Percentiles rank a stretch among this genome's conserved stretches.
These are phyloP conservation scores for Malacoraja senta DNA, from an alignment of 2,797 vertebrate genomes.

Conservation along the genomic window DNA sequence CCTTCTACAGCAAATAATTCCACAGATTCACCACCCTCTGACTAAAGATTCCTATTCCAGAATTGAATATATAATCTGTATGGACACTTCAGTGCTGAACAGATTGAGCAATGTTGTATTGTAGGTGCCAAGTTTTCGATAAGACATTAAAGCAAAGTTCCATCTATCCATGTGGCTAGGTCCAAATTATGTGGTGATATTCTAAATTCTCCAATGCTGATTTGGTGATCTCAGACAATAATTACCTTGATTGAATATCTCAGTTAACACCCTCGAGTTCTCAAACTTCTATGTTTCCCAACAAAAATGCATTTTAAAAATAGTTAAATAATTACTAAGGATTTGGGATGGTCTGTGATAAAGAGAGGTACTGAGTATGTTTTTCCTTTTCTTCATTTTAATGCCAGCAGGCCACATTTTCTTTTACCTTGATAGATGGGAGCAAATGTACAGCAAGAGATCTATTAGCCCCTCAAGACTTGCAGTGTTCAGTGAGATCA, in stretches of 20 bases:
- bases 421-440: background rate
- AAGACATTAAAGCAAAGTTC: background rate
- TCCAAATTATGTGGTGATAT: background rate
- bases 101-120: background rate
- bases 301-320: background rate
- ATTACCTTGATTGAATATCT: too few relatives aligned
- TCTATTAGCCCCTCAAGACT: too few relatives aligned
- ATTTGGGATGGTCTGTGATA: background rate
- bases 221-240: background rate
- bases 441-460: too few relatives aligned
- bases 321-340: background rate
- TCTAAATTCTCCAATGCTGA: background rate
- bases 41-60: too few relatives aligned
- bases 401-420: background rate
- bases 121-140: background rate
- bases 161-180: background rate
- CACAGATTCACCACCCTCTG: too few relatives aligned
- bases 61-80: background rate
- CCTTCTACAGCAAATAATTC: too few relatives aligned
- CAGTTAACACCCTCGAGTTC: too few relatives aligned
- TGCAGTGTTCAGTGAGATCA: too few relatives aligned
- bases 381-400: background rate
- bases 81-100: background rate
- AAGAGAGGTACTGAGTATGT: background rate
- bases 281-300: background rate